phyloP scores from a whole-genome alignment of 2,797 vertebrate species.

The Vespertilio murinus region DNA sequence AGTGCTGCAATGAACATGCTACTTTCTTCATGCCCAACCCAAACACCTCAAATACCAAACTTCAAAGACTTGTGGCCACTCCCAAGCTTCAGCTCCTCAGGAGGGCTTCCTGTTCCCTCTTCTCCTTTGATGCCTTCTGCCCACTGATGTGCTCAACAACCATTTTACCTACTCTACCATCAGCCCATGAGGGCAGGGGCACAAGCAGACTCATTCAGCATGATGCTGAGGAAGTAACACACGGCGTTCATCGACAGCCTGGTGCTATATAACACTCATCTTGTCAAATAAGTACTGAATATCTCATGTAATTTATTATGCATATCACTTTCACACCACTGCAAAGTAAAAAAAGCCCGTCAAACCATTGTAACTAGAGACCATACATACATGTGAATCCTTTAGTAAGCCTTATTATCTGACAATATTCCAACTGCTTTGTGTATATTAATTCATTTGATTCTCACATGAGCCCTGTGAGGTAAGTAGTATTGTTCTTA shows the following conservation, averaged over 20 bases:
- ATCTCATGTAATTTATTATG: not conserved
- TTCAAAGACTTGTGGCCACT: not conserved
- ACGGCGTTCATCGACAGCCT: not conserved
- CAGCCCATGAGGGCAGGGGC: not conserved
- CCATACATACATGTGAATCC: not conserved
- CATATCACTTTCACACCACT: not conserved
- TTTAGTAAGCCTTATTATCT: not conserved
- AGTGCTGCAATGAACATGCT: not conserved
- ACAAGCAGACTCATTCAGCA: not conserved
- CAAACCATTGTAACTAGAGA: not conserved
- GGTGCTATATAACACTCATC: not conserved
- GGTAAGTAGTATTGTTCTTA: not conserved
- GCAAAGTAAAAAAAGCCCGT: not conserved
- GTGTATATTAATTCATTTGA: not conserved
- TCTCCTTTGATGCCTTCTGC: not conserved
- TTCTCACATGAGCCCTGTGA: not conserved
- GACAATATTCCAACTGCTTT: not conserved
- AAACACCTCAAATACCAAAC: not conserved
- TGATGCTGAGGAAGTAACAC: not conserved
- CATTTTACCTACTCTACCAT: not conserved
- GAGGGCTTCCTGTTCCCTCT: not conserved
- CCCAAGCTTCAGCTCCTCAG: not conserved
- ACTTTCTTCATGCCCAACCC: not conserved
- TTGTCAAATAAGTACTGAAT: not conserved
- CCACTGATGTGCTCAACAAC: not conserved